Base-by-base conservation (phyloP, 2,888 invertebrate genomes). In the Oligia latruncula region DNA sequence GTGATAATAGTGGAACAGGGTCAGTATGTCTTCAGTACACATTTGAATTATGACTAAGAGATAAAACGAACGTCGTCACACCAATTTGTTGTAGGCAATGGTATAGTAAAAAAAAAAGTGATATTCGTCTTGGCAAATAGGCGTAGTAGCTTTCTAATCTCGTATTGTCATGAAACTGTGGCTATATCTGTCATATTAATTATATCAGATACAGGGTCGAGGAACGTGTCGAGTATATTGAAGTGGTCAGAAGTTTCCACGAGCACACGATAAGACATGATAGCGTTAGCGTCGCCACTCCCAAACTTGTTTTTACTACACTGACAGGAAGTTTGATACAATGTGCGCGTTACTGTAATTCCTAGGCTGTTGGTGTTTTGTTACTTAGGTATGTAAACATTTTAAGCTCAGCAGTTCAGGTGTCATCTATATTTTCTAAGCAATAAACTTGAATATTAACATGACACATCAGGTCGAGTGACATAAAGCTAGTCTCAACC, bases 191-290 rank as follows among this genome's bases (percentile, higher is more conserved):
- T 87, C 85, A 83, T 90, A 86, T 86, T 90, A 87, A 90, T 91
- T 88, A 85, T 90, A 85, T 90, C 90, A 88, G 87, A 84, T 72
- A 84, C 80, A 87, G 85, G 87, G 87, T 87, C 87, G 86, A 86
- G 86, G 86, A 89, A 87, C 85, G 80, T 83, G 85, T 78, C 78
- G 81, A 87, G 80, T 88, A 80, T 86, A 85, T 88, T 90, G 80
- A 80, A 92, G 91, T 92, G 93, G 92, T 91, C 94, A 94, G 90
- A 95, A 94, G 93, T 95, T 95, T 95, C 95, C 95, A 94, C 88
- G 78, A 93, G 92, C 92, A 82, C 82, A 91, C 91, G 95, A 96
- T 95, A 93, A 91, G 88, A 77, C 82, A 75, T 82, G 90, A 93
- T 93, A 92, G 78, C 80, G 87, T 87, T 93, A 92, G 80, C 81